These are phyloP conservation scores for Myoxocephalus aenaeus DNA, from an alignment of 2,797 vertebrate genomes.

Conservation along the genomic window DNA sequence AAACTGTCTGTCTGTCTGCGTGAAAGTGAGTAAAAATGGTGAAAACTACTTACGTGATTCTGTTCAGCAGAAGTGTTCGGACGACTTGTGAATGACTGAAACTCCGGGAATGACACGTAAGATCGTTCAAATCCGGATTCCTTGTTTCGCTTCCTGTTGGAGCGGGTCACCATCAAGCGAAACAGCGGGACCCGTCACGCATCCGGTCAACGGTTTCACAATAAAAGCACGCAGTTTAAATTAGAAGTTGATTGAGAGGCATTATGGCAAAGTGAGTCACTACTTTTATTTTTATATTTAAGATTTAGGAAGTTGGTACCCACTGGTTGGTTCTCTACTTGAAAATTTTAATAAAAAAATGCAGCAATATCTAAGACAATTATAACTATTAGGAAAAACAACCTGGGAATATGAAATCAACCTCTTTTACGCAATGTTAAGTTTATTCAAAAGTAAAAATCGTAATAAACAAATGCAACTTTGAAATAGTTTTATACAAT, in stretches of 20 bases:
- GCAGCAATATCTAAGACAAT: neutral
- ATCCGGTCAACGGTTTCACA: conserved; percentile 35
- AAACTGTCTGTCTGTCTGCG: neutral
- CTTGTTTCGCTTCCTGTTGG: conserved; percentile 69
- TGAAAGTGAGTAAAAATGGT: neutral
- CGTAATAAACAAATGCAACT: neutral
- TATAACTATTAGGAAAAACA: neutral
- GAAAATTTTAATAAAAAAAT: neutral
- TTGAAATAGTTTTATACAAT: neutral
- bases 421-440: neutral
- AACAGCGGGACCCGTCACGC: accelerated
- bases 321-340: no score
- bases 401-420: neutral
- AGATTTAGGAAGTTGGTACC: no score
- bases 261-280: neutral
- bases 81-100: conserved; percentile 22
- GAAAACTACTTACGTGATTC: conserved; percentile 34
- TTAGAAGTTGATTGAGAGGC: neutral
- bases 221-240: neutral
- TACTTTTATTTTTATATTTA: neutral
- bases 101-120: conserved; percentile 77
- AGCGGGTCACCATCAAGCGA: accelerated
- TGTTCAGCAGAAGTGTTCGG: neutral
- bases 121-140: conserved; percentile 43
- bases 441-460: neutral